These are phyloP conservation scores for Tachina lurida DNA, from an alignment of 2,888 invertebrate species.

Conservation along the genomic window DNA sequence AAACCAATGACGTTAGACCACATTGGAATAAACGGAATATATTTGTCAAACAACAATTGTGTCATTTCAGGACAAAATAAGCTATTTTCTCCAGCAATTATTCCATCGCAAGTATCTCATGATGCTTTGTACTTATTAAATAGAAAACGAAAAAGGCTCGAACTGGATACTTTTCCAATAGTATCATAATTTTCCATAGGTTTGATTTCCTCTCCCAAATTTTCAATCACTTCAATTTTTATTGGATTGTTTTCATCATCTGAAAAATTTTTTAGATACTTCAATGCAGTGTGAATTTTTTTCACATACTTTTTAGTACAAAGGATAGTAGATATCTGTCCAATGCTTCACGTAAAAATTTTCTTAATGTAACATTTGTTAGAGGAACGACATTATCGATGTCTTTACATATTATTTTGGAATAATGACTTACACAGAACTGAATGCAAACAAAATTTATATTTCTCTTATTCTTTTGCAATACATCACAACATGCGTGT, in stretches of 20 bases:
- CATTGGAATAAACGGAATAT: conserved; percentile 9
- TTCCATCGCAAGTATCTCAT: not conserved
- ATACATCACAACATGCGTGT: not conserved
- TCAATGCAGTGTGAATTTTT: conserved; percentile 4
- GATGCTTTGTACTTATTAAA: not conserved
- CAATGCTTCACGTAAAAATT: not conserved
- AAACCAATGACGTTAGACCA: conserved; percentile 7
- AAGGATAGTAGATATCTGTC: not conserved
- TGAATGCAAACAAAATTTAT: conserved; percentile 12
- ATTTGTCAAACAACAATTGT: not conserved
- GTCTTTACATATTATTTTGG: not conserved
- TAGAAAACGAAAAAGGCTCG: not conserved
- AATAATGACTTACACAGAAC: conserved; percentile 18
- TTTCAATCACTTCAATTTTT: no score
- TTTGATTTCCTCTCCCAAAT: no score
- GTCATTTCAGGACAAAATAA: conserved; percentile 8
- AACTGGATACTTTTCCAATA: not conserved
- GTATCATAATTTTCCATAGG: not conserved
- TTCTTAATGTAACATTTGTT: not conserved
- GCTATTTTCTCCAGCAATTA: not conserved
- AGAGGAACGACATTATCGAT: not conserved
- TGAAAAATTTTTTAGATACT: not conserved
- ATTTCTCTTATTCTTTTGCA: not conserved
- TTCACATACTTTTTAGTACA: not conserved
- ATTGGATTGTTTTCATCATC: no score